Conservation (phyloP, 2,113 vertebrate species). For the Gasterosteus aculeatus region DNA sequence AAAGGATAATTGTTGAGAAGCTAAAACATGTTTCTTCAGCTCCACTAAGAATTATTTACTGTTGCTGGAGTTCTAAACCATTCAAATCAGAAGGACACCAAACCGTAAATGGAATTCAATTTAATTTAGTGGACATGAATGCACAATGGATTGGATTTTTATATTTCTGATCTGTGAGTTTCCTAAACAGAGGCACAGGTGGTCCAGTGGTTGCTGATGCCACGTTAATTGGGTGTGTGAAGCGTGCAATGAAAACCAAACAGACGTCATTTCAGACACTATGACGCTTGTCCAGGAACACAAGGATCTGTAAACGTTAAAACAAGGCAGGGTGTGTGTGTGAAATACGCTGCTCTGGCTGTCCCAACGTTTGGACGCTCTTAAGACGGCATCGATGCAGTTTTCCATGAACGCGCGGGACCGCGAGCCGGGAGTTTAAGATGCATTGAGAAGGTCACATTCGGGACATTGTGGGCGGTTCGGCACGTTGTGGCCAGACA, state of each 20-base stretch:
- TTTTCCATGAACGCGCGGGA: background rate
- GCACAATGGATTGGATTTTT: background rate
- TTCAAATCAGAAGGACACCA: background rate
- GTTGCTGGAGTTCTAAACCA: background rate
- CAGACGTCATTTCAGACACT: background rate
- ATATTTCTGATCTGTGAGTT: background rate
- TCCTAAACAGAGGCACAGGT: background rate
- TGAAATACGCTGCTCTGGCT: too few species aligned
- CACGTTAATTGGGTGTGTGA: background rate
- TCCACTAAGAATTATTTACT: background rate
- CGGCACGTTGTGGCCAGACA: background rate
- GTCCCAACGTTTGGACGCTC: too few species aligned
- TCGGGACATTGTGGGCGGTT: background rate
- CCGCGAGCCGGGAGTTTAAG: background rate
- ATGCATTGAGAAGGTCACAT: background rate
- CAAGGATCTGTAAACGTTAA: background rate
- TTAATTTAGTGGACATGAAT: background rate
- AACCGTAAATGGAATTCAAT: background rate
- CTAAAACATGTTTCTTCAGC: background rate
- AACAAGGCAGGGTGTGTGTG: background rate
- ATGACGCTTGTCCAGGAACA: background rate
- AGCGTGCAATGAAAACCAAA: background rate
- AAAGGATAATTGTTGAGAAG: background rate
- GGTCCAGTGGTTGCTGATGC: background rate
- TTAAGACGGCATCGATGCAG: background rate